Conservation (phyloP, 2,888 invertebrate genomes). For the Sacculina carcini region DNA sequence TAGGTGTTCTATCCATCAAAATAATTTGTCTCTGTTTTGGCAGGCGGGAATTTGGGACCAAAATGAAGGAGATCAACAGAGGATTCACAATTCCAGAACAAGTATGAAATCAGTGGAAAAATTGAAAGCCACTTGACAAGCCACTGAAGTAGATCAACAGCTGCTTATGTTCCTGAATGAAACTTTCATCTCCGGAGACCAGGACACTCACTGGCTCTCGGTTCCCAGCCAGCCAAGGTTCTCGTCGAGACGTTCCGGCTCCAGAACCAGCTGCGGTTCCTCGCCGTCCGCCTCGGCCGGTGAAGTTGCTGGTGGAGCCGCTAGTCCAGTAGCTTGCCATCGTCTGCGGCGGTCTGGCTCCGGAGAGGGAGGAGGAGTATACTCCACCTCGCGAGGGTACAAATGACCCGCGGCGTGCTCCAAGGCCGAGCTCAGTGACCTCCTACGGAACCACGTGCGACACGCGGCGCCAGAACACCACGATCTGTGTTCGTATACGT, state of each 20-base stretch:
- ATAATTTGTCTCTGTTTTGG: too few relatives aligned
- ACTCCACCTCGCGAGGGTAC: conserved; percentile 53
- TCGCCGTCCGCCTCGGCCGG: conserved; percentile 24
- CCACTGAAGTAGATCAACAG: too few relatives aligned
- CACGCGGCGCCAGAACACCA: conserved; percentile 76
- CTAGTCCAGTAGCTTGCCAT: conserved; percentile 19
- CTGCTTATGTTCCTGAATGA: conserved; percentile 8
- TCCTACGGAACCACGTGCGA: conserved; percentile 56
- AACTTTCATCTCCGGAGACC: neutral
- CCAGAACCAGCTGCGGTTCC: conserved; percentile 25
- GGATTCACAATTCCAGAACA: too few relatives aligned
- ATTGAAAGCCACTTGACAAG: too few relatives aligned
- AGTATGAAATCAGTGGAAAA: too few relatives aligned
- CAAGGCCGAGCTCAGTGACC: conserved; percentile 55
- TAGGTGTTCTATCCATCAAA: too few relatives aligned
- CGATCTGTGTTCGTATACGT: too few relatives aligned
- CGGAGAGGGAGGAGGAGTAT: conserved; percentile 45
- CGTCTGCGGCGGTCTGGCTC: conserved; percentile 10
- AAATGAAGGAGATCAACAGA: too few relatives aligned
- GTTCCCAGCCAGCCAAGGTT: conserved; percentile 50
- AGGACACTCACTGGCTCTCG: conserved; percentile 56
- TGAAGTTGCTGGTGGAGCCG: conserved; percentile 19
- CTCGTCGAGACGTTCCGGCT: conserved; percentile 42
- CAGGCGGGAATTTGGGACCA: too few relatives aligned
- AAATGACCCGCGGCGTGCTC: conserved; percentile 83